These are phyloP conservation scores for Charanyca ferruginea DNA, from an alignment of 2,888 invertebrate species.

Conservation along the genomic window DNA sequence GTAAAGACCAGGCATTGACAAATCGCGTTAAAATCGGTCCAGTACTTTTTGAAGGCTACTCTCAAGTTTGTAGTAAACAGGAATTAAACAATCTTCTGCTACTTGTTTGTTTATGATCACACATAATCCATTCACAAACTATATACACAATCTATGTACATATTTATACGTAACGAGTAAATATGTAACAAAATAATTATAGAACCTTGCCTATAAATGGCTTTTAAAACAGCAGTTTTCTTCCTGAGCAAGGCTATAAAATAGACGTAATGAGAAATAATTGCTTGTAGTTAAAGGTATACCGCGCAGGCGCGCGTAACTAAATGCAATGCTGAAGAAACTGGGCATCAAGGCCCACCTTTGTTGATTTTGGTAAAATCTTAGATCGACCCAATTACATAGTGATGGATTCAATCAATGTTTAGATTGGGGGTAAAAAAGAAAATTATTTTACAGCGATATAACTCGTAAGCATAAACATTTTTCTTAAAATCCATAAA, in stretches of 20 bases:
- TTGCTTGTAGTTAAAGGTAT: background rate
- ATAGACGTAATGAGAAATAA: slow-evolving; percentile 5
- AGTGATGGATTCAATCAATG: background rate
- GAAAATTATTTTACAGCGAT: slow-evolving; percentile 14
- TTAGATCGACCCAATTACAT: background rate
- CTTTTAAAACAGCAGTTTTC: slow-evolving; percentile 12
- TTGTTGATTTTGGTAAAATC: background rate
- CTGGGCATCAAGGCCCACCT: background rate
- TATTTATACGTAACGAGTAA: slow-evolving; percentile 26
- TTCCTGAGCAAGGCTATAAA: slow-evolving; percentile 1
- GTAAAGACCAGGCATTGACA: slow-evolving; percentile 24
- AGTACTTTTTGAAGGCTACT: slow-evolving; percentile 36
- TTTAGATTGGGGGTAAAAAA: slow-evolving; percentile 17
- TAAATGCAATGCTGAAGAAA: background rate
- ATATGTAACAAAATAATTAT: slow-evolving; percentile 27
- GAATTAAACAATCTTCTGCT: slow-evolving; percentile 40
- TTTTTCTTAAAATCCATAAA: slow-evolving; percentile 46
- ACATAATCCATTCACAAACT: too few species aligned
- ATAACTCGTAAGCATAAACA: slow-evolving; percentile 26
- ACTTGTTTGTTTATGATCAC: slow-evolving; percentile 35
- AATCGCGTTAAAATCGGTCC: slow-evolving; percentile 22
- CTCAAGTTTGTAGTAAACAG: slow-evolving; percentile 32
- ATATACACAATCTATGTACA: slow-evolving; percentile 30
- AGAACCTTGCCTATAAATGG: slow-evolving; percentile 5
- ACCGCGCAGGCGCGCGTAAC: background rate